Conservation (phyloP, 1,140 invertebrate genomes). For the Trichonephila inaurata region DNA sequence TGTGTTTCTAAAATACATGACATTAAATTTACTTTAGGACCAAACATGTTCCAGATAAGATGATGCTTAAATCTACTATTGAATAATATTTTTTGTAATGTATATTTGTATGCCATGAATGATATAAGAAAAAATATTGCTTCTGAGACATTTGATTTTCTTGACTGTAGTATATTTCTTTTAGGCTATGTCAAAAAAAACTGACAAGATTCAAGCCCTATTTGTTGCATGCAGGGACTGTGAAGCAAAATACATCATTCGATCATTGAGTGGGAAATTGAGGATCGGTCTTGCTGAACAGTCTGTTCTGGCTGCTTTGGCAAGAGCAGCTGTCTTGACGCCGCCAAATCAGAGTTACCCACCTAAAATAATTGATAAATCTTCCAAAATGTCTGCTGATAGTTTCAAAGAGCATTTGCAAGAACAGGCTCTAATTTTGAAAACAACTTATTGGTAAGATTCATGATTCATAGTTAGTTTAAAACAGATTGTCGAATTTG, state of each 20-base stretch:
- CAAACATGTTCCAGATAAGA: too few species aligned
- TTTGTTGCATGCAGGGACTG: conserved; percentile 95
- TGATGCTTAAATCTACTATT: too few species aligned
- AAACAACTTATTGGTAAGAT: conserved; percentile 94
- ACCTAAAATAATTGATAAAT: conserved; percentile 85
- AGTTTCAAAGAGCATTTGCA: conserved; percentile 91
- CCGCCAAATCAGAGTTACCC: conserved; percentile 87
- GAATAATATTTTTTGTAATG: background rate
- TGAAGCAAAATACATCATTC: conserved; percentile 95
- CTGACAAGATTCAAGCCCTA: conserved; percentile 94
- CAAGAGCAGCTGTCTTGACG: conserved; percentile 89
- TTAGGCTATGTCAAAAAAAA: conserved; percentile 91
- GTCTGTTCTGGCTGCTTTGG: conserved; percentile 93
- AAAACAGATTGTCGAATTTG: background rate
- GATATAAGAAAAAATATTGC: background rate
- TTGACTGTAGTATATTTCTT: conserved; percentile 68
- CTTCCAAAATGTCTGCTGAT: conserved; percentile 85
- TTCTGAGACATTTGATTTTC: background rate
- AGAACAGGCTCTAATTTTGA: conserved; percentile 89
- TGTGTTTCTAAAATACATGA: too few species aligned
- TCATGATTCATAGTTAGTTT: background rate
- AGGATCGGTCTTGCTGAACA: conserved; percentile 98
- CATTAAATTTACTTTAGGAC: too few species aligned
- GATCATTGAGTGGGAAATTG: conserved; percentile 95
- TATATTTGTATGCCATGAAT: background rate